Base-by-base conservation (phyloP, 2,888 invertebrate species). In the Papilio gigon region DNA sequence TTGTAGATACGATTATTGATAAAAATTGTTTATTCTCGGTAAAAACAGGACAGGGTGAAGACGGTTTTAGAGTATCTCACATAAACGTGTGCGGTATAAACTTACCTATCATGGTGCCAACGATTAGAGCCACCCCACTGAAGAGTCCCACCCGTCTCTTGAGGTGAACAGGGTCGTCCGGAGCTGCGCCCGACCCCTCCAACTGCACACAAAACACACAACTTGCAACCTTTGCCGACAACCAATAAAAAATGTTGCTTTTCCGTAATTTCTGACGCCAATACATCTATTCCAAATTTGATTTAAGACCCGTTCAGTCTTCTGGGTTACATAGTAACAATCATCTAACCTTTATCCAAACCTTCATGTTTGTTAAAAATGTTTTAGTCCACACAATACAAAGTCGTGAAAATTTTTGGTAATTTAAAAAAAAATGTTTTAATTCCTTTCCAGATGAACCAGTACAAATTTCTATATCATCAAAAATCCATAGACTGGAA, bases 41-140 rank as follows among this genome's bases (percentile, higher is more conserved):
- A n/a, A n/a, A n/a, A n/a, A n/a, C n/a, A 4, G 12, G 22, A 3
- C 4, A 44, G 1, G 4, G n/a, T 4, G 5, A 2, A n/a, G 14
- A 37, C n/a, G 37, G n/a, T 37, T n/a, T 37, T 0, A 37, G 14
- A 37, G n/a, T 2, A n/a, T 37, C 14, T 37, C 3, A 4, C 11
- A 40, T 14, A 11, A 9, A 50, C 1, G 25, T 14, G 5, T 53
- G 17, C 5, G 20, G 12, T 37, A 12, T 20, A 17, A 33, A 83
- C 93, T 92, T 87, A 97, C 98, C 98, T 86, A 98, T 98, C 98
- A 98, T 98, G 77, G 98, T 98, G 84, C 98, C 98, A 81, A 98
- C 98, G 93, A 98, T 98, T 95, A 98, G 95, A 95, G 98, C 98
- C 95, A 97, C 97, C 95, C 98, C 98, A 96, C 98, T 98, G 95